Evolutionary conservation across 2,888 invertebrate species (phyloP), one percentile per base, ranked within the genome.

Genomic region (Drosophila macrospina): DNA sequence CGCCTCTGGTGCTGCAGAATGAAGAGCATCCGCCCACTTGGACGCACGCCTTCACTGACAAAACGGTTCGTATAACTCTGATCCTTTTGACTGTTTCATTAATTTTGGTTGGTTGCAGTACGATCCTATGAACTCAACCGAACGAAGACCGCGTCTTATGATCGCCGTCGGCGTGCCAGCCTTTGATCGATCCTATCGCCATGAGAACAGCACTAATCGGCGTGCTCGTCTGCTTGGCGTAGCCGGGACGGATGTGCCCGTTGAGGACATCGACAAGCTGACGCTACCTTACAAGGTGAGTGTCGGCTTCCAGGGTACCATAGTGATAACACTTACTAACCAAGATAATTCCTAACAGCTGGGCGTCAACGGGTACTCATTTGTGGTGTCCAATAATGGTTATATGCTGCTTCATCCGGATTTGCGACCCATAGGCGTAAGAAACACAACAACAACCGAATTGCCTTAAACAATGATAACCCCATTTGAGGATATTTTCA

Each of bases 371-470:
- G 98, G 97, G 0, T 99, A 99, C 92, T 96, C 98, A 1, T 99
- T 99, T 92, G 96, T 98, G 81, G 96, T 99, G 16, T 99, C 98
- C 85, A 98, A 98, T 91, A 99, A 99, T 92, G 99, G 99, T 1
- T 98, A 98, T 91, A 94, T 99, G 41, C 93, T 99, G 59, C 94
- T 98, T 81, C 99, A 99, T 94, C 99, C 99, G 0, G 96, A 98
- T 89, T 94, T 98, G 70, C 94, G 97, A 75, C 98, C 98, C 10
- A 83, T 91, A 11, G 95, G 96, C 88, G 97, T 97, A 93, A 95
- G 95, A 20, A 20, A 20, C 20, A 20, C 20, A 20, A 20, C 20
- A 20, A 20, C 93, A 65, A 8, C n/a, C 16, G 0, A 5, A 24
- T 5, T 41, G 7, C 3, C 24, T n/a, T 6, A 3, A 0, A n/a